Conservation (phyloP, 2,113 vertebrate species). For the Bubo scandiacus region DNA sequence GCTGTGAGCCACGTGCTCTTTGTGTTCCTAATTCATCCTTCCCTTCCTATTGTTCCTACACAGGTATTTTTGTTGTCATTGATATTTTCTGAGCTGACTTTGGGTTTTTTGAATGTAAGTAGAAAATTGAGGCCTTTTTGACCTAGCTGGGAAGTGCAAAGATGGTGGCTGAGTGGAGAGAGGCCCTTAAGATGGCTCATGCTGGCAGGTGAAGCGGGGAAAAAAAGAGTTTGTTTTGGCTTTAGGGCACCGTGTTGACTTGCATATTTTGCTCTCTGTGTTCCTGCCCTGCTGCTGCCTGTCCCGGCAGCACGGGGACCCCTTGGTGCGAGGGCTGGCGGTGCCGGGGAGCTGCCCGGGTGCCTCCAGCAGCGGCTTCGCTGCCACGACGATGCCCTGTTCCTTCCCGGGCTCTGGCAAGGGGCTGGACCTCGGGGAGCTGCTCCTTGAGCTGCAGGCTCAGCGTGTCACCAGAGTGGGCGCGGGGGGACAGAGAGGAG, state of each 20-base stretch:
- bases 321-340: not conserved
- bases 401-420: no score
- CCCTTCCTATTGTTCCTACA: not conserved
- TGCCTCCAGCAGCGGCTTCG: not conserved
- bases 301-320: not conserved
- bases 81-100: not conserved
- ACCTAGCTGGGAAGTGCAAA: not conserved
- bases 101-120: not conserved
- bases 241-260: not conserved
- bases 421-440: not conserved
- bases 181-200: not conserved
- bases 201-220: not conserved
- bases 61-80: not conserved
- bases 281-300: not conserved
- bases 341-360: not conserved
- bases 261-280: not conserved
- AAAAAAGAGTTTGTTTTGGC: not conserved
- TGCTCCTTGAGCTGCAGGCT: not conserved
- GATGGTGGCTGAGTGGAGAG: not conserved
- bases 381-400: accelerated
- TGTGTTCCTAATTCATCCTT: not conserved
- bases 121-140: not conserved
- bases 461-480: accelerated
- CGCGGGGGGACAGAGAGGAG: not conserved
- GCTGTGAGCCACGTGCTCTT: accelerated